Evolutionary conservation across 2,797 vertebrate species (phyloP).

Genomic region (Hylomyscus alleni): DNA sequence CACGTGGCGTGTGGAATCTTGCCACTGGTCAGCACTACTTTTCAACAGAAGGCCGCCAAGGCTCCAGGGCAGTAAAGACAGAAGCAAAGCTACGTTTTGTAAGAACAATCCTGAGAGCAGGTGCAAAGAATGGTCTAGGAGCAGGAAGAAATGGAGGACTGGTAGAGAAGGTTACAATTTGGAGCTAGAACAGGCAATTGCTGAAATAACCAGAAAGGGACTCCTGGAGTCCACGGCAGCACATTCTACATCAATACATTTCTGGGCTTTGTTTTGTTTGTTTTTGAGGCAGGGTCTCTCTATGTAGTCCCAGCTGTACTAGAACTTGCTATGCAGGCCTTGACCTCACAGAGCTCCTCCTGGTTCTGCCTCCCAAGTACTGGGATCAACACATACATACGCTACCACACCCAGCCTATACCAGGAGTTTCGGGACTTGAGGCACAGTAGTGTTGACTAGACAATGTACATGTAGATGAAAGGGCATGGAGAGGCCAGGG

Average conservation of each 20-base stretch:
- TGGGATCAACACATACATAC: neutral
- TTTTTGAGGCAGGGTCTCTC: neutral
- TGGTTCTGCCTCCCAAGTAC: neutral
- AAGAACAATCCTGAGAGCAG: constrained; percentile 14
- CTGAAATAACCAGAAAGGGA: neutral
- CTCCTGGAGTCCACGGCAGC: neutral
- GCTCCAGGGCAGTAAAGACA: constrained; percentile 14
- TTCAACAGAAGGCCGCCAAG: constrained; percentile 3
- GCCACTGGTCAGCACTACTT: neutral
- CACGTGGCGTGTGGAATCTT: neutral
- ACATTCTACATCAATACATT: neutral
- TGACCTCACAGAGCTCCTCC: neutral
- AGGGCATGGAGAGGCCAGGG: neutral
- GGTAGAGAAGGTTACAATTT: neutral
- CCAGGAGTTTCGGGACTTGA: constrained; percentile 1
- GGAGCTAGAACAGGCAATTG: constrained; percentile 15
- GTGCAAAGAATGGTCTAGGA: neutral
- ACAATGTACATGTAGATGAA: neutral
- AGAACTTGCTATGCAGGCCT: neutral
- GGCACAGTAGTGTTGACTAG: neutral
- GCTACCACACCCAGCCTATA: neutral
- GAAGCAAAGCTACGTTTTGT: constrained; percentile 8
- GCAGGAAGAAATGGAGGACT: neutral
- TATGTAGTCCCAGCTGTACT: neutral
- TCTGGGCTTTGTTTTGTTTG: constrained; percentile 12